Evolutionary conservation across 2,888 invertebrate genomes (phyloP).

Genomic region (Resseliella maxima): DNA sequence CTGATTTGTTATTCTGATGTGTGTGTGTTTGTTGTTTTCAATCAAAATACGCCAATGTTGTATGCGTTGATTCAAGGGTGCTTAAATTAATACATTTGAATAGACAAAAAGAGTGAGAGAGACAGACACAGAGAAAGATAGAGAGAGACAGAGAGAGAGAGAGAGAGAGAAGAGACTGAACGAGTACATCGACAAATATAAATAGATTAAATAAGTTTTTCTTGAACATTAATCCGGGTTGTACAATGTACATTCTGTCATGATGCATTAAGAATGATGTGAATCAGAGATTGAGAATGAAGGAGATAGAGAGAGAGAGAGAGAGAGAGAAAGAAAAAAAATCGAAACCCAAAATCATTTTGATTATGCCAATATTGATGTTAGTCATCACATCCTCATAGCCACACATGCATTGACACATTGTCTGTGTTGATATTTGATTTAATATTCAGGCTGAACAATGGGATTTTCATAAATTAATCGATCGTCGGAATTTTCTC

Average conservation of each 20-base stretch:
- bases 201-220: slow-evolving; percentile 55
- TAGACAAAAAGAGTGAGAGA: slow-evolving; percentile 9
- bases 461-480: slow-evolving; percentile 35
- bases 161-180: neutral
- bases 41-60: slow-evolving; percentile 48
- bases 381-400: neutral
- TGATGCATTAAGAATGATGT: no score
- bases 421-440: slow-evolving; percentile 30
- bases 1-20: slow-evolving; percentile 50
- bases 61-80: slow-evolving; percentile 30
- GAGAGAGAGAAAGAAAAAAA: no score
- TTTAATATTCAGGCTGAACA: slow-evolving; percentile 14
- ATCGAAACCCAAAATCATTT: neutral
- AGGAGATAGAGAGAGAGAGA: no score
- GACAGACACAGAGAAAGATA: no score
- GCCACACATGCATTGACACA: neutral
- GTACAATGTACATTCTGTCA: neutral
- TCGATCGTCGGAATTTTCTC: neutral
- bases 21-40: slow-evolving; percentile 22
- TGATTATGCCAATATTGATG: slow-evolving; percentile 31
- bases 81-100: slow-evolving; percentile 48
- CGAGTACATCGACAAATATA: slow-evolving; percentile 21
- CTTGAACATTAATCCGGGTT: slow-evolving; percentile 24
- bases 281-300: no score
- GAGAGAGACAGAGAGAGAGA: neutral